These are phyloP conservation scores for Sphaeridia pumilis DNA, from an alignment of 2,888 invertebrate genomes.

Conservation along the genomic window DNA sequence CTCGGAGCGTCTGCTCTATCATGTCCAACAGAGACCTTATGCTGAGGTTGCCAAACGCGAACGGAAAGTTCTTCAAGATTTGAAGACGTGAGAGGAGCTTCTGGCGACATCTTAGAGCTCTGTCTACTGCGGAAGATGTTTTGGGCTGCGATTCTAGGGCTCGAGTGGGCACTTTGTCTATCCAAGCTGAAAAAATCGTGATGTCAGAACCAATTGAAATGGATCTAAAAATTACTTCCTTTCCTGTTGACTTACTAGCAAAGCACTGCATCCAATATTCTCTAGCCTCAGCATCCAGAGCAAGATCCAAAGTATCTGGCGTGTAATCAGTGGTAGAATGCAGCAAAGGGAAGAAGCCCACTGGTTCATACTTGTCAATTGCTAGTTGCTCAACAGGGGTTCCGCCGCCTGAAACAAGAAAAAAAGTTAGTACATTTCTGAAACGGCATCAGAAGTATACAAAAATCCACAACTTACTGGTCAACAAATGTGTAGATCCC, in stretches of 20 bases:
- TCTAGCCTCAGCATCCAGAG: constrained; percentile 70
- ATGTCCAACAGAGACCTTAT: constrained; percentile 81
- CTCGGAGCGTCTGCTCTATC: constrained; percentile 78
- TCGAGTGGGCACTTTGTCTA: constrained; percentile 69
- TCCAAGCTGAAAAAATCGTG: constrained; percentile 49
- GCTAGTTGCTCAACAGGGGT: constrained; percentile 44
- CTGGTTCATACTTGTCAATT: constrained; percentile 47
- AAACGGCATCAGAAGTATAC: too few species aligned
- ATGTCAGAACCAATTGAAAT: too few species aligned
- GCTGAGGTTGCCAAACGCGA: constrained; percentile 71
- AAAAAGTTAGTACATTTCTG: too few species aligned
- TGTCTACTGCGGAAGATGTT: constrained; percentile 59
- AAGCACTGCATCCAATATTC: constrained; percentile 87
- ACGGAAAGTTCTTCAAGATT: constrained; percentile 62
- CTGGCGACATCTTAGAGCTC: constrained; percentile 69
- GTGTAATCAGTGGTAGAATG: constrained; percentile 65
- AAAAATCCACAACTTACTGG: too few species aligned
- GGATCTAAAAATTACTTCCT: too few species aligned
- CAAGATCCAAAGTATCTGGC: constrained; percentile 85
- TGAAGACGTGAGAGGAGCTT: constrained; percentile 69
- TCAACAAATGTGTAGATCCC: constrained; percentile 50
- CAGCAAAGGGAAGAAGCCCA: constrained; percentile 61
- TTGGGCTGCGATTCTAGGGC: constrained; percentile 67
- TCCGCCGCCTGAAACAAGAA: background rate
- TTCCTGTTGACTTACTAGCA: constrained; percentile 49